Percentiles rank a stretch among this genome's conserved stretches.
Conservation (phyloP, 2,797 vertebrate species). For the Acanthornis magna region DNA sequence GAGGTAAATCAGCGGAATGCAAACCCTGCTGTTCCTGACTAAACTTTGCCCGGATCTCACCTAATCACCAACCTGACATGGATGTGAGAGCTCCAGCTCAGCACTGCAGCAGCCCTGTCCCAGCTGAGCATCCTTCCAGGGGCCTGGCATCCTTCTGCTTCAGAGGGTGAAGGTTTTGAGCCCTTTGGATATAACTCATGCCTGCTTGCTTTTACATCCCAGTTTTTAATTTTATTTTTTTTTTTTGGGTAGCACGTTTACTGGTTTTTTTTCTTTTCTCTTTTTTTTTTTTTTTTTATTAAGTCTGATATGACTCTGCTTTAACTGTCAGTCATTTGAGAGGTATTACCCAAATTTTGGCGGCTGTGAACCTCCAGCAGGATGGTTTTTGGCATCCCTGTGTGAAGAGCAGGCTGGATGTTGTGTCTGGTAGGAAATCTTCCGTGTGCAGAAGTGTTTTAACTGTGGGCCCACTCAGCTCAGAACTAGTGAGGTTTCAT, state of each 20-base stretch:
- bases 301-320: neutral
- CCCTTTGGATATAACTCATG: neutral
- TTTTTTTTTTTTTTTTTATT: neutral
- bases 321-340: neutral
- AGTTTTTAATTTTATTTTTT: neutral
- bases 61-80: neutral
- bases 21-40: neutral
- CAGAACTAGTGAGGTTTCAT: neutral
- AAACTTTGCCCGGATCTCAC: neutral
- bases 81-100: neutral
- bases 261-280: fast-evolving
- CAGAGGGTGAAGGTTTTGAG: neutral
- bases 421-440: neutral
- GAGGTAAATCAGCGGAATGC: neutral
- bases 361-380: fast-evolving
- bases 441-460: fast-evolving
- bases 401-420: neutral
- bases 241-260: neutral
- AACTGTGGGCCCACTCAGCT: fast-evolving
- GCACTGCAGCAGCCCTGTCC: fast-evolving
- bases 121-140: neutral
- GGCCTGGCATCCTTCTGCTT: neutral
- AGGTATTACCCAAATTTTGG: neutral
- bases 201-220: neutral
- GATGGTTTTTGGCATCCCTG: neutral